Percentiles rank a stretch among this genome's conserved stretches.
Evolutionary conservation across 1,140 invertebrate species (phyloP).

Genomic region (Drosophila pandora): DNA sequence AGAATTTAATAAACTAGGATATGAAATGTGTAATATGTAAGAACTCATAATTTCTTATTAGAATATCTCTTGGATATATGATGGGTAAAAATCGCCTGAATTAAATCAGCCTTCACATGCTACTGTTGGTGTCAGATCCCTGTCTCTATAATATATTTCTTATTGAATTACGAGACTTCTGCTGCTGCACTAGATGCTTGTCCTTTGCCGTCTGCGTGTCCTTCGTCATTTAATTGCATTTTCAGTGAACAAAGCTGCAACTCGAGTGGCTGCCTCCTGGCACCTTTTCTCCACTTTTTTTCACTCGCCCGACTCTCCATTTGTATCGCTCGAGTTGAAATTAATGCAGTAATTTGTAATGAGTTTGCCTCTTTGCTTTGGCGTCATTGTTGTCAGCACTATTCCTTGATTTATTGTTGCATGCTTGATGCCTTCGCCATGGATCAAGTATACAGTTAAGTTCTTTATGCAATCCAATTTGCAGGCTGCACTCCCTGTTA

Average conservation of each 20-base stretch:
- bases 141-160: slow-evolving; percentile 42
- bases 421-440: slow-evolving; percentile 23
- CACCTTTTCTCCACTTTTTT: slow-evolving; percentile 9
- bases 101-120: slow-evolving; percentile 43
- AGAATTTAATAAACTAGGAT: not conserved
- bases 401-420: slow-evolving; percentile 70
- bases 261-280: slow-evolving; percentile 54
- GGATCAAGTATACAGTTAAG: slow-evolving; percentile 39
- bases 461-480: slow-evolving; percentile 39
- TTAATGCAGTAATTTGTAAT: slow-evolving; percentile 82
- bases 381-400: slow-evolving; percentile 34
- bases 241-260: slow-evolving; percentile 64
- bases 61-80: too few relatives aligned
- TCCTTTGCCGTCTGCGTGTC: slow-evolving; percentile 15
- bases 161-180: slow-evolving; percentile 68
- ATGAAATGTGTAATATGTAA: too few relatives aligned
- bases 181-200: not conserved
- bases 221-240: slow-evolving; percentile 75
- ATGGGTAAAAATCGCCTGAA: slow-evolving; percentile 24
- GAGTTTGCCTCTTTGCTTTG: slow-evolving; percentile 63
- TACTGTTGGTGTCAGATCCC: slow-evolving; percentile 53
- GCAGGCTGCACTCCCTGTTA: slow-evolving; percentile 44
- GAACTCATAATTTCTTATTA: too few relatives aligned
- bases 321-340: slow-evolving; percentile 68
- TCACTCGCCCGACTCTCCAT: slow-evolving; percentile 31